Percentiles rank a stretch among this genome's conserved stretches.
Conservation (phyloP, 2,113 vertebrate species). For the Eonycteris spelaea region DNA sequence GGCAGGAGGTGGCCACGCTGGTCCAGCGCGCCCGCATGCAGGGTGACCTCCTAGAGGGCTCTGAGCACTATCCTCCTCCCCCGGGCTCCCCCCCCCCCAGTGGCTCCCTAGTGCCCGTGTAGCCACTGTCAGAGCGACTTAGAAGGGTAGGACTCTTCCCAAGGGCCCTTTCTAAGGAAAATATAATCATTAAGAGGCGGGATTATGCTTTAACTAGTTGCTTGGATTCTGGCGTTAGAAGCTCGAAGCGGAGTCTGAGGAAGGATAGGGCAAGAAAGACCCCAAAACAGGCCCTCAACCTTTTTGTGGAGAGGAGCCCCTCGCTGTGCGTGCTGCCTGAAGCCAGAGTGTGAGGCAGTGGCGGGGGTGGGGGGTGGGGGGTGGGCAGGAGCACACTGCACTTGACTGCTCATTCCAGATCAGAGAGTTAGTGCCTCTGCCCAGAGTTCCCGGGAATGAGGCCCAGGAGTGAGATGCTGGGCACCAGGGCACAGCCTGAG, state of each 20-base stretch:
- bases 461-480: background rate
- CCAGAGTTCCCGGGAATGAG: background rate
- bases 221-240: background rate
- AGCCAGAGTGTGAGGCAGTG: rapidly evolving
- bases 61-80: background rate
- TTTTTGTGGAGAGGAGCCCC: background rate
- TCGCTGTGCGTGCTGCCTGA: rapidly evolving
- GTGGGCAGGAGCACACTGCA: no score
- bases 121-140: background rate
- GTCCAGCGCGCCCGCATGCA: rapidly evolving
- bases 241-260: background rate
- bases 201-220: background rate
- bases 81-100: background rate
- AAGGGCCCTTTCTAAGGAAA: background rate
- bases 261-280: background rate
- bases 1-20: background rate
- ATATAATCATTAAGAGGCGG: background rate
- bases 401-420: background rate
- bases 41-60: background rate
- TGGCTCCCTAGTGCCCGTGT: background rate
- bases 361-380: no score
- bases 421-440: background rate
- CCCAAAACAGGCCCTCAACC: background rate
- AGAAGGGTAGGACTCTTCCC: background rate
- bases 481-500: background rate